Evolutionary conservation across 2,888 invertebrate species (phyloP).

Genomic region (Anagyrus pseudococci): DNA sequence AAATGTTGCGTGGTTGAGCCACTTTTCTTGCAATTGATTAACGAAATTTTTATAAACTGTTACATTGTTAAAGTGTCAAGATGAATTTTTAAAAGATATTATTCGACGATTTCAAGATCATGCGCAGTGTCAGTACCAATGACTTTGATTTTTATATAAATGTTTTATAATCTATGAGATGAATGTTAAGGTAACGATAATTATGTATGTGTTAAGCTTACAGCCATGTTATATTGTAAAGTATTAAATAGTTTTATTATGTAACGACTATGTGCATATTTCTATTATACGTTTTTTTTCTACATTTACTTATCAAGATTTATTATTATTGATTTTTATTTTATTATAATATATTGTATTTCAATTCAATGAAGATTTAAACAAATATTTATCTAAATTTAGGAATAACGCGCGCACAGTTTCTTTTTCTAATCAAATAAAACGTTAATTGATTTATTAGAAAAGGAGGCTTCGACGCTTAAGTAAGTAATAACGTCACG

Average conservation of each 20-base stretch:
- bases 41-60: slow-evolving; percentile 22
- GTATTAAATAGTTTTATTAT: slow-evolving; percentile 45
- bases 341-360: slow-evolving; percentile 22
- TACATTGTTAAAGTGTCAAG: background rate
- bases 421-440: slow-evolving; percentile 14
- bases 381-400: slow-evolving; percentile 17
- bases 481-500: slow-evolving; percentile 26
- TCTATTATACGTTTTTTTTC: slow-evolving; percentile 18
- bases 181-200: slow-evolving; percentile 22
- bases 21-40: slow-evolving; percentile 2
- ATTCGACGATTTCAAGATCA: slow-evolving; percentile 6
- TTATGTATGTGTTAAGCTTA: slow-evolving; percentile 33
- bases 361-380: slow-evolving; percentile 19
- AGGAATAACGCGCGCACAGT: no score
- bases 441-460: slow-evolving; percentile 12
- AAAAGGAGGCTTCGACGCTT: slow-evolving; percentile 17
- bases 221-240: slow-evolving; percentile 42
- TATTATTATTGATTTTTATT: slow-evolving; percentile 32
- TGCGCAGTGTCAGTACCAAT: slow-evolving; percentile 27
- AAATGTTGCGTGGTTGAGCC: slow-evolving; percentile 18
- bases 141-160: slow-evolving; percentile 23
- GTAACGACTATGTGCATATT: slow-evolving; percentile 31
- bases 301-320: slow-evolving; percentile 24
- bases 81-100: slow-evolving; percentile 10
- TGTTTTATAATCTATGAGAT: slow-evolving; percentile 33